Percentiles rank a stretch among this genome's conserved stretches.
Evolutionary conservation across 2,888 invertebrate species (phyloP).

Genomic region (Salpingus planirostris): DNA sequence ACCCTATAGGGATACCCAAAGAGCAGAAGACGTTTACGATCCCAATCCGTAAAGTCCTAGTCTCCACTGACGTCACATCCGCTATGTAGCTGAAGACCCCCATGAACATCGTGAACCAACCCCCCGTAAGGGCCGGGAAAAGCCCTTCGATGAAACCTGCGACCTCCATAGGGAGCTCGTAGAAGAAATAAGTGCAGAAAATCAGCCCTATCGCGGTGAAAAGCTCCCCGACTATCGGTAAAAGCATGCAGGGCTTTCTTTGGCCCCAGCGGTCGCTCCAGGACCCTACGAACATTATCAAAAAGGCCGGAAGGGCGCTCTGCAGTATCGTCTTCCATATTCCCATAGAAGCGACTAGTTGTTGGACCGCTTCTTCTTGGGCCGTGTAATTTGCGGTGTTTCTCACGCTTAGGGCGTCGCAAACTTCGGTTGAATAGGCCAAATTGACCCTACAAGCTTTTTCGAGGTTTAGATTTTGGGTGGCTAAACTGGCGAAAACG

Average conservation of each 20-base stretch:
- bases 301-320: constrained; percentile 69
- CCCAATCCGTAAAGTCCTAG: constrained; percentile 76
- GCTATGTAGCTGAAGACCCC: constrained; percentile 84
- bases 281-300: constrained; percentile 75
- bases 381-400: constrained; percentile 57
- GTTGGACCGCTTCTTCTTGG: constrained; percentile 59
- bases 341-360: constrained; percentile 68
- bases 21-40: constrained; percentile 84
- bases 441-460: constrained; percentile 81
- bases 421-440: constrained; percentile 60
- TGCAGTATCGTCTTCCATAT: constrained; percentile 82
- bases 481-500: constrained; percentile 62
- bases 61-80: constrained; percentile 75
- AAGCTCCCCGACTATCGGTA: constrained; percentile 75
- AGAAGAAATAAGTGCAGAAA: constrained; percentile 69
- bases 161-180: constrained; percentile 71
- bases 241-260: constrained; percentile 71
- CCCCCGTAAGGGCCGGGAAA: constrained; percentile 73
- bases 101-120: constrained; percentile 88
- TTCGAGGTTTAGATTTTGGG: constrained; percentile 77
- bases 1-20: constrained; percentile 81
- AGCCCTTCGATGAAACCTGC: constrained; percentile 72
- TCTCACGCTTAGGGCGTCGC: constrained; percentile 65
- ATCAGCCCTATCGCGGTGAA: constrained; percentile 69
- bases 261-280: constrained; percentile 63